Percentiles rank a stretch among this genome's conserved stretches.
phyloP scores from a whole-genome alignment of 30 jellyfish, hydroid and myxozoan species.

The Cassiopea andromeda region DNA sequence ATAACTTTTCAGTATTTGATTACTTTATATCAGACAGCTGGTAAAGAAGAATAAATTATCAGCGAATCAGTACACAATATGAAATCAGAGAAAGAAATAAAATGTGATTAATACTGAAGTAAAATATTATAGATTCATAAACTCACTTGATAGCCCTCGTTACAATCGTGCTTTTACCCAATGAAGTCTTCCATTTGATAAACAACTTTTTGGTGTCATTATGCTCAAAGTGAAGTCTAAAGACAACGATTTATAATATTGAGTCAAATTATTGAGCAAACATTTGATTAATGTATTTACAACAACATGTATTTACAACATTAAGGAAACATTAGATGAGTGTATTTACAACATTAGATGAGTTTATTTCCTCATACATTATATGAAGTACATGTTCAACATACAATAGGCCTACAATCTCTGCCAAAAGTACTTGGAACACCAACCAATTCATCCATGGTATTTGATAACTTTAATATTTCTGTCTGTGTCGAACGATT shows the following conservation, averaged over 20 bases:
- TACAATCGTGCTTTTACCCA: constrained; percentile 13
- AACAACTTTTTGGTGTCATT: constrained; percentile 1
- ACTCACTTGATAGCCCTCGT: constrained; percentile 53
- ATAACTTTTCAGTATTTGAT: too few species aligned
- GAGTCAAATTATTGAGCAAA: neutral
- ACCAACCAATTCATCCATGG: too few species aligned
- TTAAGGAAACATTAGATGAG: too few species aligned
- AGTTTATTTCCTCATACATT: too few species aligned
- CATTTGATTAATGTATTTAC: neutral
- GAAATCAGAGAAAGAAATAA: neutral
- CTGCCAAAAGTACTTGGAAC: too few species aligned
- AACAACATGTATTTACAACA: neutral
- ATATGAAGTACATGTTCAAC: too few species aligned
- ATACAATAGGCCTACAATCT: too few species aligned
- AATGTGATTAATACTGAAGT: neutral
- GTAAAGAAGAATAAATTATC: neutral
- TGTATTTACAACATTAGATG: too few species aligned
- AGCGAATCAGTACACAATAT: neutral
- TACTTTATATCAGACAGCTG: neutral
- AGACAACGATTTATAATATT: neutral
- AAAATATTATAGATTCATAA: neutral
- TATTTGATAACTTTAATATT: too few species aligned
- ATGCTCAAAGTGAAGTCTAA: constrained; percentile 44
- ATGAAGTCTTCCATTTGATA: constrained; percentile 31
- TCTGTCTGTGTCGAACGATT: too few species aligned